phyloP scores from a whole-genome alignment of 2,113 vertebrate species.

The human region DNA sequence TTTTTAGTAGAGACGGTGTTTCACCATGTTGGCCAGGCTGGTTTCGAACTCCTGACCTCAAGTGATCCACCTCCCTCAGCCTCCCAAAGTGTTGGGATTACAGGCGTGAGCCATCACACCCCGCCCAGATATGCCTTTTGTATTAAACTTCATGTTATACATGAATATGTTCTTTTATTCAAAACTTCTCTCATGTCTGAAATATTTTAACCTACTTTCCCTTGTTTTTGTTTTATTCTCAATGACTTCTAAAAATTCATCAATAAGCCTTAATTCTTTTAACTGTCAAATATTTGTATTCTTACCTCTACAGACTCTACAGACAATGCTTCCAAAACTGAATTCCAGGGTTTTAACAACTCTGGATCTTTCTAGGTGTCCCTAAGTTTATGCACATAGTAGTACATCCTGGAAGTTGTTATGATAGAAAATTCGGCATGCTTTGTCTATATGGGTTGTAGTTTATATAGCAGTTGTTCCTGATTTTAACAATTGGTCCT shows the following conservation, averaged over 20 bases:
- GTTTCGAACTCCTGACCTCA: too few relatives aligned
- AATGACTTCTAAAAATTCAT: neutral
- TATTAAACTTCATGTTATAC: neutral
- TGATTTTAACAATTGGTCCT: neutral
- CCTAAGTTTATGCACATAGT: neutral
- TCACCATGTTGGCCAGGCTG: too few relatives aligned
- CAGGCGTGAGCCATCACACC: too few relatives aligned
- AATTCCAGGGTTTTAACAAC: neutral
- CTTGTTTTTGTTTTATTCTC: neutral
- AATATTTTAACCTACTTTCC: conserved; percentile 1
- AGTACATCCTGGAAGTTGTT: neutral
- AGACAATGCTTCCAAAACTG: neutral
- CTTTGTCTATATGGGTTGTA: neutral
- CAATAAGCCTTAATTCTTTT: neutral
- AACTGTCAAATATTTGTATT: neutral
- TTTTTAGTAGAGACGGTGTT: too few relatives aligned
- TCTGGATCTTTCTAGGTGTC: neutral
- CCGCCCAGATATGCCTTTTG: neutral
- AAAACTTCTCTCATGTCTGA: neutral
- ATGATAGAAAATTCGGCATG: neutral
- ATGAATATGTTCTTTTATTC: neutral
- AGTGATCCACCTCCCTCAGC: too few relatives aligned
- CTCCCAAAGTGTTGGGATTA: too few relatives aligned
- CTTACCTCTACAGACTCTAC: neutral
- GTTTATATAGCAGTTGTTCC: conserved; percentile 10